These are phyloP conservation scores for Colinus virginianus DNA, from an alignment of 2,113 vertebrate species.

Conservation along the genomic window DNA sequence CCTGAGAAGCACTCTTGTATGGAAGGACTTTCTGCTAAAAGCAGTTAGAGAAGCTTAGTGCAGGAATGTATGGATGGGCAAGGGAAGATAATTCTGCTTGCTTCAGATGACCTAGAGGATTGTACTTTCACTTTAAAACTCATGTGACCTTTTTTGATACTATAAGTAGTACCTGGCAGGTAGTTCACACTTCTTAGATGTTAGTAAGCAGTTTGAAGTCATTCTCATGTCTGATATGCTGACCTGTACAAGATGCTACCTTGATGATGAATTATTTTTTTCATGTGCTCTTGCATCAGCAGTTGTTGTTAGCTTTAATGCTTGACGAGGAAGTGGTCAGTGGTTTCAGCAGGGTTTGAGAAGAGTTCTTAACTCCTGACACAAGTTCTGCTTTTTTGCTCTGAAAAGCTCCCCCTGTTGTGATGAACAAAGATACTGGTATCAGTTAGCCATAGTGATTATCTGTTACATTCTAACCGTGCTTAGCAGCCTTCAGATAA, in stretches of 20 bases:
- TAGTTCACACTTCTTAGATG: background rate
- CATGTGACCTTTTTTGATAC: background rate
- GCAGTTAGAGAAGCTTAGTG: background rate
- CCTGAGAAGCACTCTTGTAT: background rate
- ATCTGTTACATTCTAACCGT: background rate
- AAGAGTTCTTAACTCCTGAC: background rate
- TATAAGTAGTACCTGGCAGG: background rate
- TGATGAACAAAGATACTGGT: background rate
- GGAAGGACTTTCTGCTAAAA: background rate
- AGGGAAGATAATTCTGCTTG: background rate
- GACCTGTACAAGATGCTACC: background rate
- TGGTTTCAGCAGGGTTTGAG: background rate
- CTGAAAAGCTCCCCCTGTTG: background rate
- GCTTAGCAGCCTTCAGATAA: background rate
- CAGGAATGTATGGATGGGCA: background rate
- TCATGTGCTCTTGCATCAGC: background rate
- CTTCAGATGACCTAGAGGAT: background rate
- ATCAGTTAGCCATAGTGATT: background rate
- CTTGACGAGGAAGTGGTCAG: slow-evolving; percentile 24
- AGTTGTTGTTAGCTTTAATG: background rate
- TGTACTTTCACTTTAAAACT: background rate
- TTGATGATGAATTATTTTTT: too few relatives aligned
- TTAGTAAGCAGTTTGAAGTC: background rate
- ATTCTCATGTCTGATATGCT: background rate
- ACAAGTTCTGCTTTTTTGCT: background rate